A percentile compares a stretch with the other conserved stretches of the same genome.
phyloP scores from a whole-genome alignment of 2,888 invertebrate genomes.

The Aethes cnicana region DNA sequence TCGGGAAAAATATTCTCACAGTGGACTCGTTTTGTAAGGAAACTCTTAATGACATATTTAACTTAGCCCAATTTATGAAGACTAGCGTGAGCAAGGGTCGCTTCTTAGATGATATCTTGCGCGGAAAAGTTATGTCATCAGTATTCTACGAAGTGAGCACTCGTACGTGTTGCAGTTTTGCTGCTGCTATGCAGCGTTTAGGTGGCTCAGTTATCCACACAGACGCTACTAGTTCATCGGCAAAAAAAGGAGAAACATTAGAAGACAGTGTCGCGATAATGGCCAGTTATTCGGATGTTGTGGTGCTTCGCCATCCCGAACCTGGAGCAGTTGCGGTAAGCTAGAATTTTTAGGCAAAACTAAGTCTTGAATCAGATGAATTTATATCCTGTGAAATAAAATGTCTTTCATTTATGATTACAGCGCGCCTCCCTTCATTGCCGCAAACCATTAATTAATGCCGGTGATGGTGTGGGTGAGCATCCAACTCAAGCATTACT shows the following conservation, averaged over 20 bases:
- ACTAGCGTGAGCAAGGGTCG: slow-evolving; percentile 92
- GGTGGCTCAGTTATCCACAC: slow-evolving; percentile 96
- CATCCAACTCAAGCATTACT: slow-evolving; percentile 99
- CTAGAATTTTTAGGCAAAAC: slow-evolving; percentile 37
- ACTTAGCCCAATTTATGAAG: slow-evolving; percentile 94
- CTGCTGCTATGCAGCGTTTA: slow-evolving; percentile 97
- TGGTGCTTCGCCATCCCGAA: slow-evolving; percentile 96
- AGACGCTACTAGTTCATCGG: slow-evolving; percentile 95
- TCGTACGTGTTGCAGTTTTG: slow-evolving; percentile 97
- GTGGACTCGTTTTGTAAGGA: slow-evolving; percentile 95
- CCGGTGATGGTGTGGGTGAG: slow-evolving; percentile 98
- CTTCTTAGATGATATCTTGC: slow-evolving; percentile 91
- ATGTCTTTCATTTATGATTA: slow-evolving; percentile 34
- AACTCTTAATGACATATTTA: slow-evolving; percentile 95
- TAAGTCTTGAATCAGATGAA: background rate
- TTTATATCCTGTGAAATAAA: background rate
- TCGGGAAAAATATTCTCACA: slow-evolving; percentile 91
- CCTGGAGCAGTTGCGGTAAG: slow-evolving; percentile 94
- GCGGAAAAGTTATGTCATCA: slow-evolving; percentile 96
- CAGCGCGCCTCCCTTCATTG: slow-evolving; percentile 92
- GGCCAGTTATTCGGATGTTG: slow-evolving; percentile 96
- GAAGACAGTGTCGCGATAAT: slow-evolving; percentile 93
- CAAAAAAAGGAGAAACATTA: slow-evolving; percentile 97
- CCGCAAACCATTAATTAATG: slow-evolving; percentile 97
- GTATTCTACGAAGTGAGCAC: slow-evolving; percentile 99